Evolutionary conservation across 2,797 vertebrate genomes (phyloP).

Genomic region (Notoglanidium macrostoma): DNA sequence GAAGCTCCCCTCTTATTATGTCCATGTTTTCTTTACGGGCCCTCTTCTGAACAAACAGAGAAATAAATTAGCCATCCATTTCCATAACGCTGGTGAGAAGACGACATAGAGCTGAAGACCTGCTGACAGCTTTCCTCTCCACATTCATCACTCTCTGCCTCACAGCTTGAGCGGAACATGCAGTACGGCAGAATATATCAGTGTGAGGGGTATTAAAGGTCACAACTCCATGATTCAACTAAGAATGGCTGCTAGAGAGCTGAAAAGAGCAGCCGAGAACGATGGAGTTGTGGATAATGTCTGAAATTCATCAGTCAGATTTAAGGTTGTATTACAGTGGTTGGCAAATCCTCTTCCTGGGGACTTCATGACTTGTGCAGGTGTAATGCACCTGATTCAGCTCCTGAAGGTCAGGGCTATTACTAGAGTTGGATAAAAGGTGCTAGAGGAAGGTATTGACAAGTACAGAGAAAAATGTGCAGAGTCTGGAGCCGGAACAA

Average conservation of each 20-base stretch:
- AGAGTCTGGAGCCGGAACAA: not conserved
- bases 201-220: constrained; percentile 4
- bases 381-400: not conserved
- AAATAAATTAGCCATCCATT: constrained; percentile 11
- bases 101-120: not conserved
- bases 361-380: not conserved
- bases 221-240: not conserved
- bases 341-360: not conserved
- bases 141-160: constrained; percentile 21
- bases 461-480: not conserved
- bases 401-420: not conserved
- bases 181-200: not conserved
- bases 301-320: not conserved
- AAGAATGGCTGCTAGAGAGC: not conserved
- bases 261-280: not conserved
- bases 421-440: not conserved
- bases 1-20: not conserved
- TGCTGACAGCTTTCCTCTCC: constrained; percentile 17
- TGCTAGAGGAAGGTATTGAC: not conserved
- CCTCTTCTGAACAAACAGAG: not conserved
- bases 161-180: constrained; percentile 21
- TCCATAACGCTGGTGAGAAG: not conserved
- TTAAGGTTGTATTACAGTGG: not conserved
- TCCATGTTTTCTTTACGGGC: not conserved
- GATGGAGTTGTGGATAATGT: not conserved